Base-by-base conservation (phyloP, 2,888 invertebrate genomes). In the Tetramorium bicarinatum region DNA sequence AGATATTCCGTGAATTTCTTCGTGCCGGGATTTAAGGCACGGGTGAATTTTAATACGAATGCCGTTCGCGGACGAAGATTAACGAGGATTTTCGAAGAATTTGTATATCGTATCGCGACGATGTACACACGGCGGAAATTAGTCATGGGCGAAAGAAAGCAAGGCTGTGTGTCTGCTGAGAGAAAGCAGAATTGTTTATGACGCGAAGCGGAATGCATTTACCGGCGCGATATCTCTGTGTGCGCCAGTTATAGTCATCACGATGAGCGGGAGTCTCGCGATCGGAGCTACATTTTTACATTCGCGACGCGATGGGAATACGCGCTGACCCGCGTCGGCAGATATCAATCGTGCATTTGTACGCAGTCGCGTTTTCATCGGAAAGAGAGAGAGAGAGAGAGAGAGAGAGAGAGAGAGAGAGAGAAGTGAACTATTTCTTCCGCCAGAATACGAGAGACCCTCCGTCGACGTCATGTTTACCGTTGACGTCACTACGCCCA, bases 391-490 rank as follows among this genome's bases (percentile, higher is more conserved):
- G 29, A 34, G 29, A 13, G 44, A 54, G 11, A 54, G 54, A 59
- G 49, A 38, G 25, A 8, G 2, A 52, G 52, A 52, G 52, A 56
- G 56, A 25, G 29, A 34, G 29, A 13, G 44, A 54, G 11, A 54
- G 54, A 59, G 49, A 38, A 54, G 66, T 25, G 67, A 88, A 66
- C 75, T 52, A 79, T 88, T 88, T 74, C 64, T 77, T 75, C 54
- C 62, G 59, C 61, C 66, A 34, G 29, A 18, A 38, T 74, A 77
- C 88, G 80, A 59, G 67, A 67, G 62, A 80, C 56, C 75, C 25
- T 81, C 54, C 21, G 44, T 44, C 82, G 61, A 88, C 88, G 88
- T 88, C 88, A 88, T 81, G 82, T 82, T 83, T 71, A 38, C 52
- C 61, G 75, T 54, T 77, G 77, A 77, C 77, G 87, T 85, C 76